Percentiles rank a stretch among this genome's conserved stretches.
Evolutionary conservation across 2,797 vertebrate genomes (phyloP).

Genomic region (Karalla daura): DNA sequence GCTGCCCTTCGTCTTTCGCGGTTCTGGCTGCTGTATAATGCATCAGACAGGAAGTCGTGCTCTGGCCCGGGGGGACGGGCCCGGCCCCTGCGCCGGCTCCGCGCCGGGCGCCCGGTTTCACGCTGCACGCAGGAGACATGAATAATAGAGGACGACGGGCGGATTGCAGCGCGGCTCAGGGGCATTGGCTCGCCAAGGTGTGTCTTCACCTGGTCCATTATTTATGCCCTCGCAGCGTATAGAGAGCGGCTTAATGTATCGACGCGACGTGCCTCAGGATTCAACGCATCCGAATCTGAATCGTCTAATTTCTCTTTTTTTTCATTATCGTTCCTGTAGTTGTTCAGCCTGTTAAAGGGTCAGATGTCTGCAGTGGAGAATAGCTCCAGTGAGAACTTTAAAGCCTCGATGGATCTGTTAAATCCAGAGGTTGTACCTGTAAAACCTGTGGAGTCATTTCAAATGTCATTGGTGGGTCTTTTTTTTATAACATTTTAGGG

Average conservation of each 20-base stretch:
- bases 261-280: not conserved
- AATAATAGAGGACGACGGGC: slow-evolving; percentile 66
- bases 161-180: slow-evolving; percentile 34
- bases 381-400: not conserved
- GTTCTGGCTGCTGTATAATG: slow-evolving; percentile 76
- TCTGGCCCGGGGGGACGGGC: slow-evolving; percentile 58
- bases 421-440: not conserved
- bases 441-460: not conserved
- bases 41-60: slow-evolving; percentile 72
- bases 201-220: slow-evolving; percentile 22
- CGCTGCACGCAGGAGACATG: slow-evolving; percentile 55
- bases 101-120: slow-evolving; percentile 54
- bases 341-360: slow-evolving; percentile 25
- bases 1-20: slow-evolving; percentile 61
- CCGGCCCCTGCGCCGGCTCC: slow-evolving; percentile 31
- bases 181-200: slow-evolving; percentile 26
- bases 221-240: slow-evolving; percentile 21
- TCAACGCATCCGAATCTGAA: too few relatives aligned
- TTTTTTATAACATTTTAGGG: not conserved
- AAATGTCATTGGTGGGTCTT: not conserved
- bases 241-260: slow-evolving; percentile 3
- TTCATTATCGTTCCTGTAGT: too few relatives aligned
- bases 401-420: not conserved
- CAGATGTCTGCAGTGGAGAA: not conserved
- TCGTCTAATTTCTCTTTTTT: too few relatives aligned